phyloP scores from a whole-genome alignment of 2,113 vertebrate species.

The Gambusia affinis region DNA sequence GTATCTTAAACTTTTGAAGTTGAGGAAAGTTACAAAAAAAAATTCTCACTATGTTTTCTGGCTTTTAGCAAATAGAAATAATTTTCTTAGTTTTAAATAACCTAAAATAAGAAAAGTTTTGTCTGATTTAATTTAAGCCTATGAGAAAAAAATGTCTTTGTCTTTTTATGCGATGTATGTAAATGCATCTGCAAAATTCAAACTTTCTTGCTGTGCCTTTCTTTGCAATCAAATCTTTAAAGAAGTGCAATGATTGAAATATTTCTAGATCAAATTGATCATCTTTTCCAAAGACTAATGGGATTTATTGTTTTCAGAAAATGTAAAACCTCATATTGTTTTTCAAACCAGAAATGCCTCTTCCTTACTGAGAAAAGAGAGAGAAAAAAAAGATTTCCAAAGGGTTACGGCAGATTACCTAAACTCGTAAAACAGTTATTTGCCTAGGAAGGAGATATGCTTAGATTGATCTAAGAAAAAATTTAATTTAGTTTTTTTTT shows the following conservation, averaged over 20 bases:
- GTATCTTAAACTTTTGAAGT: too few species aligned
- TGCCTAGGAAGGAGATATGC: neutral
- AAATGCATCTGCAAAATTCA: neutral
- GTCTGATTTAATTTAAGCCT: too few species aligned
- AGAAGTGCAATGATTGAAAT: neutral
- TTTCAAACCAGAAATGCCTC: too few species aligned
- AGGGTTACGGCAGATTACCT: neutral
- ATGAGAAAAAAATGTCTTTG: too few species aligned
- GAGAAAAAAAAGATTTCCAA: neutral
- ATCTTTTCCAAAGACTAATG: constrained; percentile 22
- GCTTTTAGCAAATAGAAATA: too few species aligned
- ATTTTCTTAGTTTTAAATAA: too few species aligned
- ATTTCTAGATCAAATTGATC: neutral
- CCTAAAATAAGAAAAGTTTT: too few species aligned
- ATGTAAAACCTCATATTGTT: too few species aligned
- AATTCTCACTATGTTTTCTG: too few species aligned
- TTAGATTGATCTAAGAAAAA: neutral
- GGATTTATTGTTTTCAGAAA: constrained; percentile 8
- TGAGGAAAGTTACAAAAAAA: too few species aligned
- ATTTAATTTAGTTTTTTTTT: neutral
- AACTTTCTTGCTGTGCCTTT: neutral
- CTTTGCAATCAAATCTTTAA: neutral
- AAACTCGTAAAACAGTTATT: neutral
- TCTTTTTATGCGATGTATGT: too few species aligned
- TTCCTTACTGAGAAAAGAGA: too few species aligned